phyloP scores from a whole-genome alignment of 2,888 invertebrate species.

The Erebia palarica region DNA sequence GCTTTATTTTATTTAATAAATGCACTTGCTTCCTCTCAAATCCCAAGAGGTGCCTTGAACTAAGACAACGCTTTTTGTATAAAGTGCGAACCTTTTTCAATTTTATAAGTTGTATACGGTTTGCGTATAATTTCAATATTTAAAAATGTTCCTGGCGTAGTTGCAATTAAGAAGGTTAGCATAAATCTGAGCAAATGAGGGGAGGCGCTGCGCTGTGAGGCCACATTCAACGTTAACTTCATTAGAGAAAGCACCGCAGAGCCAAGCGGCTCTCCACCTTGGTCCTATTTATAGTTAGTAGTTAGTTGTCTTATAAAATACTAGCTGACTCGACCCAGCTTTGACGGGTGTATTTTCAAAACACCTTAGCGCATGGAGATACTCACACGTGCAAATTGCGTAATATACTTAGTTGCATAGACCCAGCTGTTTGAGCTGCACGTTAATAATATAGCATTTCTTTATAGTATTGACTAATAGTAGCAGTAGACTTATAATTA shows the following conservation, averaged over 20 bases:
- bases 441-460: no score
- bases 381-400: no score
- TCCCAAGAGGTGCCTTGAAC: no score
- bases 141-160: conserved; percentile 24
- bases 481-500: no score
- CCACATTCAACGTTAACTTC: conserved; percentile 59
- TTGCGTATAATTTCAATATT: conserved; percentile 7
- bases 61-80: no score
- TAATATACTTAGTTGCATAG: no score
- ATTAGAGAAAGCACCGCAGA: conserved; percentile 47
- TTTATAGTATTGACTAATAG: no score
- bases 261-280: conserved; percentile 8
- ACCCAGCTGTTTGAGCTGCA: no score
- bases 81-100: no score
- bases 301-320: conserved; percentile 1
- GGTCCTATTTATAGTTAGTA: conserved; percentile 8
- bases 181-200: conserved; percentile 42
- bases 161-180: conserved; percentile 41
- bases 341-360: neutral
- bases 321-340: neutral
- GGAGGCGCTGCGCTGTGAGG: conserved; percentile 46
- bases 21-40: no score
- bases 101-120: neutral
- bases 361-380: neutral
- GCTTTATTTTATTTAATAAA: no score